Evolutionary conservation across 2,888 invertebrate species (phyloP).

Genomic region (Melangyna quadrimaculata): DNA sequence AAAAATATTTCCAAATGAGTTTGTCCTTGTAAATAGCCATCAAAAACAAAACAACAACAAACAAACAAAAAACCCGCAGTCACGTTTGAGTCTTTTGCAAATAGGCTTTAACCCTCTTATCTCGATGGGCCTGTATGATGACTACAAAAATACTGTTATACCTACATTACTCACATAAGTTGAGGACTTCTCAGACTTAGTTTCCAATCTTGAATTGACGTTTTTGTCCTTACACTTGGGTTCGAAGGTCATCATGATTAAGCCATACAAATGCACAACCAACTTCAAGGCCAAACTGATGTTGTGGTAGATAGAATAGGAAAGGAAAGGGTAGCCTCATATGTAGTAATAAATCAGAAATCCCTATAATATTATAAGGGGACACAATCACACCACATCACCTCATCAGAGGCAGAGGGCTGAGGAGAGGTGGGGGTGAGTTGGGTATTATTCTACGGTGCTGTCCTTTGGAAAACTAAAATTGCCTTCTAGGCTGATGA

Average conservation of each 20-base stretch:
- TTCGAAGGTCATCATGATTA: conserved; percentile 41
- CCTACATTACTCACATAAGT: neutral
- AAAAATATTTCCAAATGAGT: neutral
- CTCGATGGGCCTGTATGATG: conserved; percentile 27
- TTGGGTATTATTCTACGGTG: neutral
- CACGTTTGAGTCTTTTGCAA: conserved; percentile 13
- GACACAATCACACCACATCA: neutral
- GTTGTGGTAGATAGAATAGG: neutral
- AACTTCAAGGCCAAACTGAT: conserved; percentile 22
- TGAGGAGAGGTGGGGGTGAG: neutral
- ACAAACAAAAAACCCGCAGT: neutral
- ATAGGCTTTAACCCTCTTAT: conserved; percentile 36
- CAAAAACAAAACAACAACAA: neutral
- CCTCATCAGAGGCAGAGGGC: neutral
- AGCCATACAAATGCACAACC: conserved; percentile 29
- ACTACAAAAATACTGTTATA: conserved; percentile 16
- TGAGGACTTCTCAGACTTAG: neutral
- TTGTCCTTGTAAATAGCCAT: conserved; percentile 15
- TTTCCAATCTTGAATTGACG: conserved; percentile 36
- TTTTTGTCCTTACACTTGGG: conserved; percentile 41
- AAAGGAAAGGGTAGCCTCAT: neutral
- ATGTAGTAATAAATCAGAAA: conserved; percentile 40
- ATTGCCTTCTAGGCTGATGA: neutral
- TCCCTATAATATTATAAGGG: neutral
- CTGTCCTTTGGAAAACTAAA: neutral